Evolutionary conservation across 2,888 invertebrate genomes (phyloP).

Genomic region (Ectropis crepuscularia): DNA sequence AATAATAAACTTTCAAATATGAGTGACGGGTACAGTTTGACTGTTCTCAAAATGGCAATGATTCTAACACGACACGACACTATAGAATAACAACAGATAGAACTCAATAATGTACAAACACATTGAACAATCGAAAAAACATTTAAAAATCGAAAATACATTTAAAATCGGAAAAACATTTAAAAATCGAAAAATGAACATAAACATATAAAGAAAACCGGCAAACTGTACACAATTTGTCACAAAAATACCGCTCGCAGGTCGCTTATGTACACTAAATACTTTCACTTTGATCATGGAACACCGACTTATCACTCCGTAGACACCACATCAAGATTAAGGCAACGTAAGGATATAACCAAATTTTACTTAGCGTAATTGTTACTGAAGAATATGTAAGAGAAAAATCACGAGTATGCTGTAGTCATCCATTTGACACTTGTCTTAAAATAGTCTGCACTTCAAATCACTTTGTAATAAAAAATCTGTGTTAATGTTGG

Average conservation of each 20-base stretch:
- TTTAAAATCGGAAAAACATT: no score
- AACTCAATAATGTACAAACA: neutral
- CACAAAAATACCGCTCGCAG: neutral
- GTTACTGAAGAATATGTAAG: no score
- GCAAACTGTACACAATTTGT: slow-evolving; percentile 2
- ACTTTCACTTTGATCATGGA: slow-evolving; percentile 1
- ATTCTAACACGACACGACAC: neutral
- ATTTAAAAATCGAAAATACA: neutral
- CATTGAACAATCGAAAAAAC: neutral
- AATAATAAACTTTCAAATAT: neutral
- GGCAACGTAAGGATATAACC: neutral
- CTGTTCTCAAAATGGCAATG: neutral
- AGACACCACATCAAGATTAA: neutral
- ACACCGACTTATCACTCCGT: neutral
- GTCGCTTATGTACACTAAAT: slow-evolving; percentile 3
- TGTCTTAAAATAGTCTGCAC: no score
- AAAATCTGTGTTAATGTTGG: no score
- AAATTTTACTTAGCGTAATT: no score
- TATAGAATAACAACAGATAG: neutral
- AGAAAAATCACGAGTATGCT: no score
- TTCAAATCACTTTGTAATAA: no score
- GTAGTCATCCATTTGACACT: no score
- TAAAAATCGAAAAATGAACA: neutral
- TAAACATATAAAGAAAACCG: neutral
- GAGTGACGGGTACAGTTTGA: slow-evolving; percentile 5